Base-by-base conservation (phyloP, 2,888 invertebrate species). In the Ectemnius cavifrons region DNA sequence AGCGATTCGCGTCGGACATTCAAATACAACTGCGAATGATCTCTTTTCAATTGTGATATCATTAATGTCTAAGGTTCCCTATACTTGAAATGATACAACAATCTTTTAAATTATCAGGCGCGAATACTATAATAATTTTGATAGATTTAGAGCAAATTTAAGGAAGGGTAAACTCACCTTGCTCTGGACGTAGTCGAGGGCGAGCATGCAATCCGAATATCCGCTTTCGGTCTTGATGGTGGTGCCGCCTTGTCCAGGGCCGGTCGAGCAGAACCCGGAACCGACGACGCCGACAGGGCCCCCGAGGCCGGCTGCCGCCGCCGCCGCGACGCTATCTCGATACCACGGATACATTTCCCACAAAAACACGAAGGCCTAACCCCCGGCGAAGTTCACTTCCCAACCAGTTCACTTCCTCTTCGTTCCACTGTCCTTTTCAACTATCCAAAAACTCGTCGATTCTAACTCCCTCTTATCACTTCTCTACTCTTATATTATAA, bases 201-300 rank as follows among this genome's bases (percentile, higher is more conserved):
- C 94, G 84, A 94, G 90, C 94, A 94, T 94, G 89, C 94, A 94
- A 91, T 94, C 94, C 88, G 94, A 94, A 92, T 94, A 94, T 89
- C 93, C 93, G 88, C 93, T 93, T 90, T 94, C 94, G 66, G 94
- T 94, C 91, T 94, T 94, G 89, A 94, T 94, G 52, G 94, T 93
- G 70, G 94, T 92, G 64, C 84, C 89, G 72, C 89, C 89, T 85
- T 91, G 91, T 80, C 90, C 91, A 75, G 90, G 90, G 71, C 89
- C 89, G 70, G 86, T 87, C 20, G 93, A 93, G 87, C 93, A 93
- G 85, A 93, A 92, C 77, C 91, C 90, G 69, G 90, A 89, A 78
- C 90, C 90, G 66, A 90, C 90, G 82, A 90, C 90, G 78, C 90
- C 90, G 71, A 90, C 91, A 82, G 91, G 90, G 71, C 90, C 90